Evolutionary conservation across 2,113 vertebrate genomes (phyloP), one percentile per base, ranked within the genome.

Genomic region (Dicentrarchus labrax): DNA sequence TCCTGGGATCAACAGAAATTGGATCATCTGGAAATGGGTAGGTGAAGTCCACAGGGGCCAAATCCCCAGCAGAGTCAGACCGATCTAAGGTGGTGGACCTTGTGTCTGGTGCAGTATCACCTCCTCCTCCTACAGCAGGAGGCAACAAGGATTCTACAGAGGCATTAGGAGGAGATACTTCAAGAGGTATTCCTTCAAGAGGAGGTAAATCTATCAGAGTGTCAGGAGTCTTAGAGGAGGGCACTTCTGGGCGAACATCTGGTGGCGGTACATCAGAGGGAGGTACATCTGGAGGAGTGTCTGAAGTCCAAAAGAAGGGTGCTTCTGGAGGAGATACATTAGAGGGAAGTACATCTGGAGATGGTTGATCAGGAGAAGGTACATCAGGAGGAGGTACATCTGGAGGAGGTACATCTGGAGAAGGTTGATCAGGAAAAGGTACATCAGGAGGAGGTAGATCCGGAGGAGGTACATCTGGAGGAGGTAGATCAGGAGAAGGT

Each of bases 41-140:
- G 17, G 53, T 86, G 59, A 91, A 89, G 77, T 92, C 89, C 41
- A 92, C 74, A 24, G 86, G 89, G 24, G 78, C 83, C 41, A 86
- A 70, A 56, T 85, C 51, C 15, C 13, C 61, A 65, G 19, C 17
- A 47, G 86, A 47, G 13, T 86, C 56, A 24, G 76, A 69, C 15
- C 0, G 48, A 70, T 79, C 60, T 45, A 30, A 15, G 43, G 53
- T 60, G 47, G 19, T 1, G 5, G 77, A 68, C 39, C 19, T 72
- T 62, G 39, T 47, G n/a, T 82, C 80, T 54, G 54, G 38, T 43
- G 19, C 17, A 41, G 24, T 50, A 80, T 80, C 54, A 21, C 39
- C 15, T 78, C 53, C 80, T 64, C 60, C 79, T 71, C 13, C 51
- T 73, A 61, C 57, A 53, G 71, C 67, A n/a, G 79, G 30, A 76